Evolutionary conservation across 2,888 invertebrate species (phyloP).

Genomic region (Bursaphelenchus okinawaensis): DNA sequence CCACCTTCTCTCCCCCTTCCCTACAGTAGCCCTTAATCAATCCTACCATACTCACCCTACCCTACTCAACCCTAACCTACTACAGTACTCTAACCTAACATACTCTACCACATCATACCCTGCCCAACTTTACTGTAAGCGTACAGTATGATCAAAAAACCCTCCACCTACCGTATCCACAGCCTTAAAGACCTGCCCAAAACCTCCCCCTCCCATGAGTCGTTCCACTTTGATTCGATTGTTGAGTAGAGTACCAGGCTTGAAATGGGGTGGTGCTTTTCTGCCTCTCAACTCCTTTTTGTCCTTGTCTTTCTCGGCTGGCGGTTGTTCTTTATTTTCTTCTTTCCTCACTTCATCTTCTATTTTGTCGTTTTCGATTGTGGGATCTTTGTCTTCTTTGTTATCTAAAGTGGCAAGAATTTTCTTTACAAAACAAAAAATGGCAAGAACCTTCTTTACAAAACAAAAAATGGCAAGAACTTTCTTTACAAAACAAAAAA

Average conservation of each 20-base stretch:
- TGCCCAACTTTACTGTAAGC: no score
- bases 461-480: no score
- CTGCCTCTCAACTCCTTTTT: conserved; percentile 12
- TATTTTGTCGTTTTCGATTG: not conserved
- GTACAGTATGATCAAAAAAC: not conserved
- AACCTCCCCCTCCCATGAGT: conserved; percentile 51
- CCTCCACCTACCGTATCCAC: conserved; percentile 25
- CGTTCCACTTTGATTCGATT: conserved; percentile 24
- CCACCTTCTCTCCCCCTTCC: no score
- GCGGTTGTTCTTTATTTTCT: not conserved
- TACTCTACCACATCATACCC: no score
- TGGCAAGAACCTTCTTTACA: no score
- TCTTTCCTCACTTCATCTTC: not conserved
- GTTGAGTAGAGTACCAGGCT: conserved; percentile 25
- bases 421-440: no score
- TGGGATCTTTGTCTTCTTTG: not conserved
- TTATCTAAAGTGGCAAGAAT: no score
- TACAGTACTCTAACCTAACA: no score
- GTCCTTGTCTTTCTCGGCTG: not conserved
- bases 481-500: no score
- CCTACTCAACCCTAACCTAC: conserved; percentile 10
- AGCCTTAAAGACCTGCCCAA: conserved; percentile 50
- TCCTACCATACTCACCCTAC: no score
- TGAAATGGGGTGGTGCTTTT: conserved; percentile 25
- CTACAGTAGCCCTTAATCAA: no score